Evolutionary conservation across 2,797 vertebrate species (phyloP), one percentile per base, ranked within the genome.

Genomic region (Pangasius sanitwongsei): DNA sequence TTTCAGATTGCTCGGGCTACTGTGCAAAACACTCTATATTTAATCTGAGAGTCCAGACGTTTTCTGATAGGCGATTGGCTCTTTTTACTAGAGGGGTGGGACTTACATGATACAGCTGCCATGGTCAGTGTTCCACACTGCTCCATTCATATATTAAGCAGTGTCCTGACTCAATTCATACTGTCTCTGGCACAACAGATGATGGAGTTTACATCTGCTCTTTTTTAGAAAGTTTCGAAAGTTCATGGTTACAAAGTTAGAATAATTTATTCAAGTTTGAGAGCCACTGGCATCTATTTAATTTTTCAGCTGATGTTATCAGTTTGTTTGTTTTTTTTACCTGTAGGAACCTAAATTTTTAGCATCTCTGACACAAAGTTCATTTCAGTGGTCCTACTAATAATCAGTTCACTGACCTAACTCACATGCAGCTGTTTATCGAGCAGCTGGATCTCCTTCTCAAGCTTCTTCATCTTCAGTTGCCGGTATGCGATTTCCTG

Each of bases 401-500:
- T 48, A 23, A 67, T 50, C 44, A 83, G 31, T 25, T 83, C 20
- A 31, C 15, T 67, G 81, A 41, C 18, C 81, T 84, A 87, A 77
- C 89, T 91, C 67, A 89, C 86, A 86, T 86, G 86, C 91, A 91
- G 34, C 80, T 91, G 85, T 83, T 86, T 91, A 87, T 92, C 92
- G 7, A 92, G 86, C 61, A 92, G 57, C 91, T 90, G 89, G 63
- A 92, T 92, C 85, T 92, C 92, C 86, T 89, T 92, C 74, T 92
- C 88, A 1, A 92, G 89, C 87, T 91, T 92, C 70, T 80, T 89
- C 92, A 92, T 92, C 91, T 92, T 92, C 50, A 92, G 89, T 13
- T 90, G 90, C 18, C 92, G 88, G 81, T 92, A 92, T 3, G 91
- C 89, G 48, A 92, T 92, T 86, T 92, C 92, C 86, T 92, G 91